These are phyloP conservation scores for Amblyopsis rosae DNA, from an alignment of 2,113 vertebrate species.

Conservation along the genomic window DNA sequence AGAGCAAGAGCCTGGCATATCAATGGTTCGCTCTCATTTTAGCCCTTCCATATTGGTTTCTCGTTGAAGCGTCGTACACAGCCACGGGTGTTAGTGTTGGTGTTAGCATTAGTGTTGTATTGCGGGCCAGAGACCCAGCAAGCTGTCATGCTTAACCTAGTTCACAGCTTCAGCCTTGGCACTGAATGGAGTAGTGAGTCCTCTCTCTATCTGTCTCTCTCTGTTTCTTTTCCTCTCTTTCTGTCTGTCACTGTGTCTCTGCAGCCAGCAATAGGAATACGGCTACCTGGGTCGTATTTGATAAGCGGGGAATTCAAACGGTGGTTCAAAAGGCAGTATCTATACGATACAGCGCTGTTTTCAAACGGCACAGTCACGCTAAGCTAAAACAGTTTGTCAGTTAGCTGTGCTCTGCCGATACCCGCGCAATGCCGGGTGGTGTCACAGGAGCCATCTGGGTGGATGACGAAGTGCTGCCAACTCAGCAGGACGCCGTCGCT, in stretches of 20 bases:
- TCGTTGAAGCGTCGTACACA: conserved; percentile 21
- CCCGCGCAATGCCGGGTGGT: conserved; percentile 7
- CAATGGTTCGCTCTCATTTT: conserved; percentile 55
- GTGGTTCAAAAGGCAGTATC: conserved; percentile 47
- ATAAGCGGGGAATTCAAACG: conserved; percentile 48
- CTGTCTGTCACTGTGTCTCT: background rate
- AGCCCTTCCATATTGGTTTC: conserved; percentile 34
- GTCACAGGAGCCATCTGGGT: background rate
- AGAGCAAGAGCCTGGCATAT: conserved; percentile 21
- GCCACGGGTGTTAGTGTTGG: conserved; percentile 20
- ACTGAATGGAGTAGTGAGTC: conserved; percentile 57
- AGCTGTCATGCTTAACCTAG: conserved; percentile 67
- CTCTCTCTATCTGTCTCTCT: conserved; percentile 9
- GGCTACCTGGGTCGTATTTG: conserved; percentile 60
- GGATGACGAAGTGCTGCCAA: background rate
- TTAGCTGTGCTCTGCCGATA: background rate
- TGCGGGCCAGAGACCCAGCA: conserved; percentile 46
- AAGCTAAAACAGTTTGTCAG: conserved; percentile 1
- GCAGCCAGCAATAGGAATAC: conserved; percentile 38
- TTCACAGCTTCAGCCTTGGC: conserved; percentile 51
- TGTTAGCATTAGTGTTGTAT: conserved; percentile 24
- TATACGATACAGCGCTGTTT: conserved; percentile 49
- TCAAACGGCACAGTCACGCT: conserved; percentile 8
- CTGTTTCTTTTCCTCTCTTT: conserved; percentile 3
- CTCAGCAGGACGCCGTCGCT: too few relatives aligned